Base-by-base conservation (phyloP, 2,888 invertebrate species). In the Acanthococcus lagerstroemiae region DNA sequence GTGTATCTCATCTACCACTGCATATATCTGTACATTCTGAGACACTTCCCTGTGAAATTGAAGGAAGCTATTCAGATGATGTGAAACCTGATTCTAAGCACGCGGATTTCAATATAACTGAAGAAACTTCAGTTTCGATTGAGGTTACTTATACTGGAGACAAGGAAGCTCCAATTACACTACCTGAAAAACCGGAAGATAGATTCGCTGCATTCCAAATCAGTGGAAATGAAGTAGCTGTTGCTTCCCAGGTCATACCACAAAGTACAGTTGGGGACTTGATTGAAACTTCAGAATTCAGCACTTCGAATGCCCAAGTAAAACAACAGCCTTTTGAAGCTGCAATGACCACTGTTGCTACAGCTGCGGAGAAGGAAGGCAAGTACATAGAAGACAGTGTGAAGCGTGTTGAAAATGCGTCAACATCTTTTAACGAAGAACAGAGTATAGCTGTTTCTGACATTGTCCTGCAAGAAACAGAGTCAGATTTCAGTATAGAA, bases 211-310 rank as follows among this genome's bases (percentile, higher is more conserved):
- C 1, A 24, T n/a, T 63, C 4, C 44, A 63, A 7, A 17, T 63
- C 3, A 22, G 22, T 17, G 52, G 24, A 4, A 37, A 27, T 7
- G 30, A 22, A 17, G 52, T 63, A 1, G 50, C 63, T 25, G 3
- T 44, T 0, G 30, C 54, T n/a, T 15, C 71, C 30, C 72, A 72
- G 67, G n/a, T 61, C 9, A 50, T 55, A 17, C 45, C 70, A 65
- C 50, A 70, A 69, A 55, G 77, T 22, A 74, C 76, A 55, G 86
- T 86, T 15, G 81, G 82, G 72, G 73, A 80, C 37, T 80, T 78
- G 21, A 70, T 87, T 7, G 80, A 80, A 68, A 76, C 82, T 21
- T 79, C 81, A 70, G 84, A 85, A 73, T 77, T 84, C 25, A 73
- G 87, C 1, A 77, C 80, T 52, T 79, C 84, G 15, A 82, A 81